These are phyloP conservation scores for Hyles lineata DNA, from an alignment of 2,888 invertebrate species.

Conservation along the genomic window DNA sequence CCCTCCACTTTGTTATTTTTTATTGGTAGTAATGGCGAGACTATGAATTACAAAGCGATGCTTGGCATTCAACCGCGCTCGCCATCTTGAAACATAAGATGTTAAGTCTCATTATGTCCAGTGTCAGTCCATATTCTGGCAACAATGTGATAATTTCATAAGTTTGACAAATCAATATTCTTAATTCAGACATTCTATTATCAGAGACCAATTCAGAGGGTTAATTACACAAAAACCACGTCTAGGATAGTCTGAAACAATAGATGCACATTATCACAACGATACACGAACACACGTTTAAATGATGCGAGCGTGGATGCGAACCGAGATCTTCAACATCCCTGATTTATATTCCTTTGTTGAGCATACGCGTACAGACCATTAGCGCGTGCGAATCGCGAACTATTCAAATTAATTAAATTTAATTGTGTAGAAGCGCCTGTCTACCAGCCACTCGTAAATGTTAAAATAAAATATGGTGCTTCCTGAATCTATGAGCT, in stretches of 20 bases:
- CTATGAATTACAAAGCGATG: too few relatives aligned
- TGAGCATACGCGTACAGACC: constrained; percentile 72
- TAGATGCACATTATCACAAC: background rate
- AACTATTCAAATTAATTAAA: constrained; percentile 83
- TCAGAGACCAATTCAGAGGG: background rate
- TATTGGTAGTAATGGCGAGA: too few relatives aligned
- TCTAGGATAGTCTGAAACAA: background rate
- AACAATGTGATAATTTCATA: background rate
- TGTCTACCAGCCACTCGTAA: constrained; percentile 52
- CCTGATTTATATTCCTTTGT: constrained; percentile 68
- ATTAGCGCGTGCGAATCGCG: constrained; percentile 75
- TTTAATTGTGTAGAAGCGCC: constrained; percentile 77
- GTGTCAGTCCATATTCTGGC: too few relatives aligned
- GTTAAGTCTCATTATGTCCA: too few relatives aligned
- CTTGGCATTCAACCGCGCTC: too few relatives aligned
- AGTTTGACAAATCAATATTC: background rate
- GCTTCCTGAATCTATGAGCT: background rate
- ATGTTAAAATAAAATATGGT: constrained; percentile 36
- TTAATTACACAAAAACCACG: background rate
- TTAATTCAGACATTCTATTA: background rate
- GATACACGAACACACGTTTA: constrained; percentile 9
- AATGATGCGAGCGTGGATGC: constrained; percentile 24
- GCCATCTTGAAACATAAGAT: too few relatives aligned
- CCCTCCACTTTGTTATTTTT: background rate
- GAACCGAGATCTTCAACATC: constrained; percentile 34